Base-by-base conservation (phyloP, 2,797 vertebrate genomes). In the Sebastes kiyomatsui region DNA sequence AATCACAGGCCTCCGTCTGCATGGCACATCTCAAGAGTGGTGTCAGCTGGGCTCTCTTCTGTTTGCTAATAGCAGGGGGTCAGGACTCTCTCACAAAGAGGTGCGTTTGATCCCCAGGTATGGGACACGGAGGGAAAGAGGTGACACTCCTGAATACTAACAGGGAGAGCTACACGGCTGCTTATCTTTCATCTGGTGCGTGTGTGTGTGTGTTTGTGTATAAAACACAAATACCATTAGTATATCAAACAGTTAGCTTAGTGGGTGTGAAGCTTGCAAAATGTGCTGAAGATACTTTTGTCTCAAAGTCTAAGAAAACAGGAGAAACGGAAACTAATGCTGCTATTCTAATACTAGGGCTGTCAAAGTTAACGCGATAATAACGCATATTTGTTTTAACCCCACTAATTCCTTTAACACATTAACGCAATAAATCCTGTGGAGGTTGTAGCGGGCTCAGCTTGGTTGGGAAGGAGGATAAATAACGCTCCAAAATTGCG, bases 1-100 rank as follows among this genome's bases (percentile, higher is more conserved):
- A 94, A 95, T 95, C 93, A 95, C 92, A 94, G 92, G 88, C 93
- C 93, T 94, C 90, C 84, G 93, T 93, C 91, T 93, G 89, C 90
- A 93, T 89, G 93, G 92, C 94, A 91, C 91, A 91, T 92, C 90
- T 94, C 80, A 91, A 93, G 93, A 94, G 91, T 87, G 93, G 93
- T 94, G 94, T 94, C 93, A 95, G 93, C 94, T 94, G 93, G 92
- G 89, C 89, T 91, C 90, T 93, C 90, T 78, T 93, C 90, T 95
- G 93, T 95, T 94, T 93, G 93, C 93, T 94, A 94, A 95, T 95
- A 95, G 92, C 90, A 85, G 88, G 93, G 90, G 93, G 92, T 94
- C 93, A 94, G 92, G 88, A 79, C 89, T 90, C 89, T 90, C 88
- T 88, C 91, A 90, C 92, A 94, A 94, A 95, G 94, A 94, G 87